Evolutionary conservation across 1,140 invertebrate species (phyloP).

Genomic region (Drosophila willistoni): DNA sequence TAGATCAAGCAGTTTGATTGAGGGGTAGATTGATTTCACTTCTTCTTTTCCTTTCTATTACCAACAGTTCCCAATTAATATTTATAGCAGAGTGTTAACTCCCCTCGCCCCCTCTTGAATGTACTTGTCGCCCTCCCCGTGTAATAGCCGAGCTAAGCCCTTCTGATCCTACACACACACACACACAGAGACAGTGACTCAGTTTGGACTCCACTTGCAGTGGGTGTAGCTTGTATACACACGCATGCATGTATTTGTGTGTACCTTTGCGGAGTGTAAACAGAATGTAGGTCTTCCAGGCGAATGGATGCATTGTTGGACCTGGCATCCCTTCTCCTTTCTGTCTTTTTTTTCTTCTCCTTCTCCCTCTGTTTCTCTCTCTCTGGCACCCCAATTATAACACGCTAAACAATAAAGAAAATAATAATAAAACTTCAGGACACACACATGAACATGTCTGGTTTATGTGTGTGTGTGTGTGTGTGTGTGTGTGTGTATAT

Average conservation of each 20-base stretch:
- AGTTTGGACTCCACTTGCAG: conserved; percentile 27
- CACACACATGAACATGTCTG: conserved; percentile 15
- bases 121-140: conserved; percentile 14
- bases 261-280: conserved; percentile 18
- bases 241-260: conserved; percentile 5
- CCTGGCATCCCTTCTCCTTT: conserved; percentile 39
- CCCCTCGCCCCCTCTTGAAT: background rate
- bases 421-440: conserved; percentile 76
- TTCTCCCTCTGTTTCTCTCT: background rate
- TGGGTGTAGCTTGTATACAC: conserved; percentile 17
- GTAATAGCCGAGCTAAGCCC: conserved; percentile 66
- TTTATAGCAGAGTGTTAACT: conserved; percentile 6
- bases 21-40: background rate
- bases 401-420: conserved; percentile 80
- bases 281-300: conserved; percentile 56
- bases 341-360: conserved; percentile 14
- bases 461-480: background rate
- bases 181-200: conserved; percentile 16
- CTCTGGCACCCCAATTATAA: conserved; percentile 66
- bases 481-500: conserved; percentile 26
- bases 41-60: background rate
- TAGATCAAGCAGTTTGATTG: conserved; percentile 1
- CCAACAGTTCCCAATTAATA: conserved; percentile 12
- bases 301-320: conserved; percentile 53
- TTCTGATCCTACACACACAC: conserved; percentile 55